Conservation (phyloP, 1,140 invertebrate genomes). For the Cherax quadricarinatus region DNA sequence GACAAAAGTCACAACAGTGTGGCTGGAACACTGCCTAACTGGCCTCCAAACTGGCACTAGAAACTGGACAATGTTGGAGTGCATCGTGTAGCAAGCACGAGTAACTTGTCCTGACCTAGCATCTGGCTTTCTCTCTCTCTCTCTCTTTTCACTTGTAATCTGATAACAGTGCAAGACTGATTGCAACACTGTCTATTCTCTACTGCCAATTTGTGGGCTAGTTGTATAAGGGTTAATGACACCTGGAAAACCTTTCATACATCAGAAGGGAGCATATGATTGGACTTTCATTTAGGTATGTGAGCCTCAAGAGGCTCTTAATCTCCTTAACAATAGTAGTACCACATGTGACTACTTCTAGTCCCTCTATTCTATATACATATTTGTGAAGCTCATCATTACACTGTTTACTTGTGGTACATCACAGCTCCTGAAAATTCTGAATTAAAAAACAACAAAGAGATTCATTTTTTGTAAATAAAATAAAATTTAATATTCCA, state of each 20-base stretch:
- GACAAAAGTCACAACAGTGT: no score
- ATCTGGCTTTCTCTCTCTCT: no score
- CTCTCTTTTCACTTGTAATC: no score
- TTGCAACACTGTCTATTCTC: no score
- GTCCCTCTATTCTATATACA: not conserved
- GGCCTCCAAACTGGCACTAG: no score
- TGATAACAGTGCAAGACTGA: no score
- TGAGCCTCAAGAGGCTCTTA: not conserved
- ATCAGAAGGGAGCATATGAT: not conserved
- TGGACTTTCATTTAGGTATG: not conserved
- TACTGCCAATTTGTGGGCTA: no score
- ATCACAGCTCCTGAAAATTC: slow-evolving; percentile 52
- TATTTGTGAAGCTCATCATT: slow-evolving; percentile 52
- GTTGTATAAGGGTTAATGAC: no score
- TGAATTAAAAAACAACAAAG: slow-evolving; percentile 19
- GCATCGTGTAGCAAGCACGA: no score
- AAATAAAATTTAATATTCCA: slow-evolving; percentile 29
- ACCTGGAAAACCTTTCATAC: not conserved
- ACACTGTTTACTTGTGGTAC: slow-evolving; percentile 40
- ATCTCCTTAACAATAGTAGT: not conserved
- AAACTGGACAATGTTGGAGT: no score
- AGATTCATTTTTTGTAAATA: slow-evolving; percentile 39
- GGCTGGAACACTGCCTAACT: no score
- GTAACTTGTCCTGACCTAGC: no score
- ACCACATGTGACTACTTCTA: not conserved